Base-by-base conservation (phyloP, 2,888 invertebrate species). In the Drosophila incognita region DNA sequence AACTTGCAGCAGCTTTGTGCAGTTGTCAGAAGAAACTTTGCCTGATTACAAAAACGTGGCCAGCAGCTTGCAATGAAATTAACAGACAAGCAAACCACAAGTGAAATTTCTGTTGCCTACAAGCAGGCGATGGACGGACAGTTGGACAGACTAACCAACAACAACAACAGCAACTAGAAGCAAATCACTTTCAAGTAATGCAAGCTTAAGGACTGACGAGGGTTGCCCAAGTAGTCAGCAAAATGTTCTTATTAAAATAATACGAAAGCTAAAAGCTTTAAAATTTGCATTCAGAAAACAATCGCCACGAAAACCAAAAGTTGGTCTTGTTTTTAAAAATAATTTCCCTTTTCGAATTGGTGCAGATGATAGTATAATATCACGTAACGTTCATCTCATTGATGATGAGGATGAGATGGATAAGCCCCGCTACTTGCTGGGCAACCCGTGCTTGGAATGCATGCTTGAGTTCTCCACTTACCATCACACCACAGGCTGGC, bases 401-500 rank as follows among this genome's bases (percentile, higher is more conserved):
- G 21, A 7, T 13, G 31, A 31, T 7, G 21, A 13, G 13, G 7
- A 46, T 46, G 46, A 15, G 46, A 8, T 46, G 21, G 24, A 46
- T 7, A 24, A 46, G 15, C 4, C 15, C 0, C 15, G 46, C 4
- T 27, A 27, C 27, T 57, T 31, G 11, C 38, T 11, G 24, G 51
- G 21, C 67, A 46, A 46, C 71, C 67, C 60, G 24, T 27, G 74
- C 35, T 7, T 15, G 18, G 15, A 2, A 5, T 40, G 53, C 33
- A 21, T 42, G 51, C 13, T 13, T 40, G 57, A 31, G 54, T 54
- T 61, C 59, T 77, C 91, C 91, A 92, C 91, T 94, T 94, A 82
- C 96, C 96, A 92, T 96, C 96, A 92, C 96, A 96, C 96, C 96
- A 96, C 83, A 97, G 94, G 87, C 94, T 95, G 68, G 94, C 94